Evolutionary conservation across 2,888 invertebrate genomes (phyloP).

Genomic region (Protula sp.): DNA sequence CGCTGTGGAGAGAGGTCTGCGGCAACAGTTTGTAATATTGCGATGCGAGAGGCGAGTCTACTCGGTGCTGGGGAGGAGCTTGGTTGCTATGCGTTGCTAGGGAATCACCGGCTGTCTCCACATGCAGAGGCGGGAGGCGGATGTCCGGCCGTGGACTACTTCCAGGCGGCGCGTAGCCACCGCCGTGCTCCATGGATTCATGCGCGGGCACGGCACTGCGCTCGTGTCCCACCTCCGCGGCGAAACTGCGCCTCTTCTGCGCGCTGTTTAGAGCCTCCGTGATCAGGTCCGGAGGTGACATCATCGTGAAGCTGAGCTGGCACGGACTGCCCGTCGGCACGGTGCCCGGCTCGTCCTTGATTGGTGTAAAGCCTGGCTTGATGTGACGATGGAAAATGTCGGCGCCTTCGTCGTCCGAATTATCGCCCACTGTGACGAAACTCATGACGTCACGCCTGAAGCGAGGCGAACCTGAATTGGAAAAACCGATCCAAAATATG

Average conservation of each 20-base stretch:
- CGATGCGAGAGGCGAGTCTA: slow-evolving; percentile 1
- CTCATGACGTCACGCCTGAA: slow-evolving; percentile 69
- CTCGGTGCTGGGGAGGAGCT: not conserved
- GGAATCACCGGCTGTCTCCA: not conserved
- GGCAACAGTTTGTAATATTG: not conserved
- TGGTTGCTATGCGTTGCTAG: not conserved
- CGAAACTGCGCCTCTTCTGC: not conserved
- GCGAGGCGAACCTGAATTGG: slow-evolving; percentile 22
- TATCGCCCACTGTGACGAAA: slow-evolving; percentile 71
- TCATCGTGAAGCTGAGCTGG: not conserved
- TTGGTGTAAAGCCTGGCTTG: slow-evolving; percentile 30
- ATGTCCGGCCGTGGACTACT: not conserved
- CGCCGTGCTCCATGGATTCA: not conserved
- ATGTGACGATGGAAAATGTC: not conserved
- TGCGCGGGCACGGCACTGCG: not conserved
- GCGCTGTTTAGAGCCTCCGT: slow-evolving; percentile 1
- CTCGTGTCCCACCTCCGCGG: not conserved
- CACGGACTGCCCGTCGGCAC: not conserved
- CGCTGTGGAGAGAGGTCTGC: not conserved
- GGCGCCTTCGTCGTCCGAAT: slow-evolving; percentile 33
- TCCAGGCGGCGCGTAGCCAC: not conserved
- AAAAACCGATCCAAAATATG: no score
- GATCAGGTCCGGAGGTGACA: slow-evolving; percentile 1
- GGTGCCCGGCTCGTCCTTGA: slow-evolving; percentile 38
- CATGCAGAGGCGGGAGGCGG: not conserved